phyloP scores from a whole-genome alignment of 2,113 vertebrate genomes.

The Zapus hudsonius region DNA sequence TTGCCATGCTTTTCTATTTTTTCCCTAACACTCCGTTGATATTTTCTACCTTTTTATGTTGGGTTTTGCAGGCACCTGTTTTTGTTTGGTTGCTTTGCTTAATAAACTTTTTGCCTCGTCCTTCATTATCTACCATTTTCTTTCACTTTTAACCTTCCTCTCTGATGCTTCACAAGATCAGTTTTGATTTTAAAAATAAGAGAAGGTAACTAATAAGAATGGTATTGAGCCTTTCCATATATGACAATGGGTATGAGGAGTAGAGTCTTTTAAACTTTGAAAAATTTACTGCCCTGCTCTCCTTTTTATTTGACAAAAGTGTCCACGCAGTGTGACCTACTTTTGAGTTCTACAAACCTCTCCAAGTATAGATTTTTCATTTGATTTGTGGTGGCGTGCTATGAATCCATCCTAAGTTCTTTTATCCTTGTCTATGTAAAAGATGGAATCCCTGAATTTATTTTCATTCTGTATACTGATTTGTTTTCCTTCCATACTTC shows the following conservation, averaged over 20 bases:
- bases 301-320: too few species aligned
- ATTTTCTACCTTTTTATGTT: not conserved
- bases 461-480: too few species aligned
- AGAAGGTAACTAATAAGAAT: not conserved
- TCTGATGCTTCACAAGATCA: not conserved
- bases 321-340: not conserved
- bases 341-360: too few species aligned
- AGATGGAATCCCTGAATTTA: too few species aligned
- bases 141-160: not conserved
- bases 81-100: not conserved
- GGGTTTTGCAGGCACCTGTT: not conserved
- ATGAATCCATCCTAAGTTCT: too few species aligned
- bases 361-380: too few species aligned
- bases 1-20: not conserved
- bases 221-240: not conserved
- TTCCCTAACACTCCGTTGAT: too few species aligned
- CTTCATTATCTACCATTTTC: not conserved
- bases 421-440: too few species aligned
- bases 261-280: not conserved
- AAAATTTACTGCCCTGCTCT: not conserved
- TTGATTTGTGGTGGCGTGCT: too few species aligned
- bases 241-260: not conserved
- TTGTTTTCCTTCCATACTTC: too few species aligned
- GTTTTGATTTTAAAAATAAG: not conserved
- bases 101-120: not conserved